Conservation (phyloP, 2,113 vertebrate species). For the Salminus brasiliensis region DNA sequence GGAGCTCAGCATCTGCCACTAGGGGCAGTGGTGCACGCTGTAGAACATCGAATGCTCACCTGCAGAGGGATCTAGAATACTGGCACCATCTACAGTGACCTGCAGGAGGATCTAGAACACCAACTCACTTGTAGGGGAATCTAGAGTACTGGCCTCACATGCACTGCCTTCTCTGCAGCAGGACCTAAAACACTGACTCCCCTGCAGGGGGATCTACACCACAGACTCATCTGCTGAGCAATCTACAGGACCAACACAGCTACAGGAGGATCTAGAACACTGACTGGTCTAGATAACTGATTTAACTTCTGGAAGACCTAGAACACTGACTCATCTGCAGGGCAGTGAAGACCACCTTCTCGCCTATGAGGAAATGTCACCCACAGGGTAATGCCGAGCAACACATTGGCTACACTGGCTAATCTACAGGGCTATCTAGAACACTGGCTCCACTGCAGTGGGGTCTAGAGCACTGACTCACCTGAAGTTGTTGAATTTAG, state of each 20-base stretch:
- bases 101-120: too few species aligned
- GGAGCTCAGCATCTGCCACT: constrained; percentile 92
- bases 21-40: constrained; percentile 35
- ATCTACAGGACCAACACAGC: background rate
- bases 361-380: background rate
- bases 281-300: background rate
- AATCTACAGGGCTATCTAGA: background rate
- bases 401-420: background rate
- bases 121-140: too few species aligned
- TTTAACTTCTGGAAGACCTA: background rate
- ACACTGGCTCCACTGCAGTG: background rate
- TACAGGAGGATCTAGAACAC: background rate
- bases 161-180: too few species aligned
- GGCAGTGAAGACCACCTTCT: background rate
- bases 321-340: background rate
- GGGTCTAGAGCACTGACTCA: background rate
- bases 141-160: too few species aligned
- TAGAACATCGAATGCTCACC: background rate
- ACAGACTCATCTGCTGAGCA: background rate
- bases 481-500: too few species aligned
- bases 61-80: background rate
- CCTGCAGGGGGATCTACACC: too few species aligned
- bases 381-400: background rate
- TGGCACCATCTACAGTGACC: background rate
- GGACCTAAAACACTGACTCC: too few species aligned